Evolutionary conservation across 2,113 vertebrate genomes (phyloP), one percentile per base, ranked within the genome.

Genomic region (Steatornis caripensis): DNA sequence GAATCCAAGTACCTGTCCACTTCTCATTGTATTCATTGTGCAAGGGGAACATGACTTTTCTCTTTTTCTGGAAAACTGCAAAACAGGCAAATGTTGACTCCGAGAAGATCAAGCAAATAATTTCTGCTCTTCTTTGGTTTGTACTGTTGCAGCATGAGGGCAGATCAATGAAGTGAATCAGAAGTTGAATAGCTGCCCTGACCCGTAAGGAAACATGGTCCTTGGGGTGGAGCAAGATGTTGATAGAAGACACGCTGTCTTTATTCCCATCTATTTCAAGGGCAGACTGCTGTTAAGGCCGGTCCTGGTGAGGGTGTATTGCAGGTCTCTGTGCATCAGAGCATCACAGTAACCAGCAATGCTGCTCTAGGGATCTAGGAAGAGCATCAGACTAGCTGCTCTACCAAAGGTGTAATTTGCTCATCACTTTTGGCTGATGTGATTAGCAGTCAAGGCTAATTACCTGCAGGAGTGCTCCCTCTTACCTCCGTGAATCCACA

Each of bases 381-480:
- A 62, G 53, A 91, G 69, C 82, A 85, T 89, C 51, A 57, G 46
- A 57, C 62, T 95, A 87, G 58, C 87, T 90, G 71, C 62, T 96
- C 74, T 66, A 34, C 80, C 1, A 23, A 84, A 89, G 58, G 82
- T 92, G 46, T 94, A 80, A 97, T 97, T 96, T 95, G 78, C 94
- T 95, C 72, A 78, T 96, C 87, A 58, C 79, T 95, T 95, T 83
- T 87, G 76, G 79, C 60, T 96, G 92, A 91, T 96, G 65, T 95
- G 69, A 95, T 95, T 97, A 96, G 88, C 78, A 96, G 88, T 93
- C 84, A 84, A 53, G 88, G 69, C 81, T 97, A 93, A 97, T 96
- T 97, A 95, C 71, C 43, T 88, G 18, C 78, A 93, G 94, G 78
- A 96, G 74, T 3, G 36, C 39, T 97, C 81, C 84, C 81, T 87